A percentile compares a stretch with the other conserved stretches of the same genome.
Evolutionary conservation across 1,140 invertebrate species (phyloP).

Genomic region (Ceratosolen solmsi): DNA sequence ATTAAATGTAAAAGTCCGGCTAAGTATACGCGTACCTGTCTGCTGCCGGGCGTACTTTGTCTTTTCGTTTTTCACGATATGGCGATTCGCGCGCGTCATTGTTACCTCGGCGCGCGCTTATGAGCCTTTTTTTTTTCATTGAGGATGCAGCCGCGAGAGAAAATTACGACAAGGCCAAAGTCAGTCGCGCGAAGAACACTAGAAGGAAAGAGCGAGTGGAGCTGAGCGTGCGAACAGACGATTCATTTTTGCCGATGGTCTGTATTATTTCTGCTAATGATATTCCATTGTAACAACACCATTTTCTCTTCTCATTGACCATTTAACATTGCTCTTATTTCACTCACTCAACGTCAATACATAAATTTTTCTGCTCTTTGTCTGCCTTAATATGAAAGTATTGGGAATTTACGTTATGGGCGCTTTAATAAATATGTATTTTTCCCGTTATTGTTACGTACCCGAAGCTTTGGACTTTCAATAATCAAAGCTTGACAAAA

Average conservation of each 20-base stretch:
- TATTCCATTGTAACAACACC: neutral
- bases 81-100: slow-evolving; percentile 29
- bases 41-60: neutral
- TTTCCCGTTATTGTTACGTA: too few relatives aligned
- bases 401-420: too few relatives aligned
- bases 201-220: neutral
- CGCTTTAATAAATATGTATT: too few relatives aligned
- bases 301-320: neutral
- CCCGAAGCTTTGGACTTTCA: too few relatives aligned
- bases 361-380: too few relatives aligned
- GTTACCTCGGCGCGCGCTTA: slow-evolving; percentile 6
- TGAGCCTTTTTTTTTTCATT: slow-evolving; percentile 36
- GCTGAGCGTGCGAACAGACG: slow-evolving; percentile 19
- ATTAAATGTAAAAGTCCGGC: neutral
- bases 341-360: too few relatives aligned
- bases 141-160: slow-evolving; percentile 43
- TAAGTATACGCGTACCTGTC: neutral
- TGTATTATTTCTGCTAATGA: neutral
- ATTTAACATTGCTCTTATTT: too few relatives aligned
- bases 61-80: slow-evolving; percentile 15
- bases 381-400: too few relatives aligned
- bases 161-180: slow-evolving; percentile 50
- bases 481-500: too few relatives aligned
- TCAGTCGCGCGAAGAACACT: slow-evolving; percentile 18
- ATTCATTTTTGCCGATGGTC: neutral